Base-by-base conservation (phyloP, 2,888 invertebrate species). In the Mesodorylaimus sp. region DNA sequence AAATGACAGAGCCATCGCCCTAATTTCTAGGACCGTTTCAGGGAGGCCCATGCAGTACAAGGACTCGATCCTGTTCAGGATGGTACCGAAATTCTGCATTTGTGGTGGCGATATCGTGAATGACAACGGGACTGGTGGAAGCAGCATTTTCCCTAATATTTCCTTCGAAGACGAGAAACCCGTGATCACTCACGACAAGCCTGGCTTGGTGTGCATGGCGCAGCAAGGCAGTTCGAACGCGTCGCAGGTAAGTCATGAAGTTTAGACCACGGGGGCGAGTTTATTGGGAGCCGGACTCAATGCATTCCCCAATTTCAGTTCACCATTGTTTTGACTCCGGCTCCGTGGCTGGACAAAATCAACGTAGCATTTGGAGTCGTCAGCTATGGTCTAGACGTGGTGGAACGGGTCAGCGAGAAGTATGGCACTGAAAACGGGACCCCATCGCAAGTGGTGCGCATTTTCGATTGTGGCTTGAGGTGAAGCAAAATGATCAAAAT, bases 51-150 rank as follows among this genome's bases (percentile, higher is more conserved):
- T 46, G n/a, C 29, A 28, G 10, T 46, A 46, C 36, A 46, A 46
- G 23, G 28, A 16, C 16, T 21, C 10, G n/a, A 29, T 7, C 19
- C n/a, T 46, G 5, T 37, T 38, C 19, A 28, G 27, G 3, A 37
- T 28, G 5, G 28, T 32, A n/a, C 29, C 27, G 3, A 24, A 26
- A 29, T 38, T 19, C 16, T 28, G 21, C 10, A n/a, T 46, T 3
- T 29, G 29, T n/a, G 47, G 47, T 3, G 47, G 47, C 5, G 47
- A 46, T 24, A 46, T 46, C n/a, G 26, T 10, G 5, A 46, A 46
- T 37, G n/a, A 28, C 23, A 46, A 46, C 21, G 47, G 47, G n/a
- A 46, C 47, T 37, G 47, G 47, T n/a, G 47, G 47, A 3, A 16
- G 36, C 19, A 36, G 36, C 27, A 46, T 46, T 5, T 46, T 38